Evolutionary conservation across 2,888 invertebrate genomes (phyloP).

Genomic region (Volucella zonaria): DNA sequence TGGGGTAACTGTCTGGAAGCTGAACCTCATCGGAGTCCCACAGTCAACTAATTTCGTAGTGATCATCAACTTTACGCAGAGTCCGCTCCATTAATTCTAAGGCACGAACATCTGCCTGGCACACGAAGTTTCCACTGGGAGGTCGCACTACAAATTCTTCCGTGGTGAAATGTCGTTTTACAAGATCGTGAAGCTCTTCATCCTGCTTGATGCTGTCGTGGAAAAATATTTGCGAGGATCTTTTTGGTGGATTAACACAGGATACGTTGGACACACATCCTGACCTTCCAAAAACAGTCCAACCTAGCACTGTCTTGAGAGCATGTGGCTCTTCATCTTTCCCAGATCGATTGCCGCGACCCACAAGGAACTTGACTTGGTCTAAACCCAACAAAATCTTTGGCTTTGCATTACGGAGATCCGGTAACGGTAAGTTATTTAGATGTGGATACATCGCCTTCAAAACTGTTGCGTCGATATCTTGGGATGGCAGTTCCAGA

Average conservation of each 20-base stretch:
- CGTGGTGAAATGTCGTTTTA: slow-evolving; percentile 35
- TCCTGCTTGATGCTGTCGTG: slow-evolving; percentile 24
- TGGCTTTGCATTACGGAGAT: slow-evolving; percentile 11
- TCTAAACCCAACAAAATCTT: slow-evolving; percentile 24
- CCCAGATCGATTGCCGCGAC: background rate
- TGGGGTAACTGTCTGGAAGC: slow-evolving; percentile 32
- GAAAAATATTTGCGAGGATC: slow-evolving; percentile 1
- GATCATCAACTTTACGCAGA: background rate
- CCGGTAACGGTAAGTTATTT: background rate
- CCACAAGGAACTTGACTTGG: slow-evolving; percentile 34
- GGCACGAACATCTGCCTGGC: slow-evolving; percentile 11
- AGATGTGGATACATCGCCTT: background rate
- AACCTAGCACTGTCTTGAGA: slow-evolving; percentile 38
- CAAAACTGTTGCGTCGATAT: background rate
- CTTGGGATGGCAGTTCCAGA: slow-evolving; percentile 26
- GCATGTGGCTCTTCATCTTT: slow-evolving; percentile 22
- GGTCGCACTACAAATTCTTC: slow-evolving; percentile 45
- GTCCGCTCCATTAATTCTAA: slow-evolving; percentile 29
- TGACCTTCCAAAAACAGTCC: slow-evolving; percentile 30
- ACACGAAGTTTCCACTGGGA: slow-evolving; percentile 8
- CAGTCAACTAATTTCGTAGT: slow-evolving; percentile 29
- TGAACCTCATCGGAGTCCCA: slow-evolving; percentile 17
- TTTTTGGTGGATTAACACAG: background rate
- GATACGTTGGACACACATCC: background rate
- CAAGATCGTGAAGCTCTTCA: slow-evolving; percentile 23